Evolutionary conservation across 2,113 vertebrate species (phyloP), one percentile per base, ranked within the genome.

Genomic region (Oreochromis aureus): DNA sequence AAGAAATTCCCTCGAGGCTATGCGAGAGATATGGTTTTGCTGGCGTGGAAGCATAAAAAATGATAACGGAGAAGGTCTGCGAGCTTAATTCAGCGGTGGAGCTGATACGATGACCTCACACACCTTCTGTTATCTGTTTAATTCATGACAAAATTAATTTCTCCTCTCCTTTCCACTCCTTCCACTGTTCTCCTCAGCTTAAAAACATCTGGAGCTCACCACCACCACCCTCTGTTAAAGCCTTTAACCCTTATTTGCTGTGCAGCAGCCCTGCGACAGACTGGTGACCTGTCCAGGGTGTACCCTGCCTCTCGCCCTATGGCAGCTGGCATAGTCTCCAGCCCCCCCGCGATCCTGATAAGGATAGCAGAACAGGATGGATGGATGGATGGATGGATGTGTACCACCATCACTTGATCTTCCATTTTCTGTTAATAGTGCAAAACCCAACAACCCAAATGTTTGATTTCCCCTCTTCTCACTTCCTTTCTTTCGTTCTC

Each of bases 181-280:
- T 71, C 44, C 16, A 44, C 78, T 86, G 8, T 56, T 79, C 82
- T 39, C 82, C 18, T 83, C 66, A 71, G 58, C 80, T 86, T 41
- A 11, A 78, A 88, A 91, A 83, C 83, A 89, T 84, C 83, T 90
- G 89, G 88, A 79, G 46, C 58, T 24, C 44, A 18, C 48, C 63
- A 32, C 48, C 63, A 53, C 2, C 83, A 78, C 54, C 61, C 41
- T 46, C 55, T 63, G 78, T 82, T 88, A 87, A 91, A 87, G 63
- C 63, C 83, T 89, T 89, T 81, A 87, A 58, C 91, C 66, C 83
- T 86, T 87, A 55, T 87, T 91, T 85, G 51, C 83, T 73, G 48
- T 15, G 2, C 78, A 78, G 44, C 54, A 44, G 86, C 73, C 80
- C 63, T 89, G 30, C 5, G 30, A 61, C 3, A 19, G 58, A 61